Evolutionary conservation across 2,113 vertebrate genomes (phyloP).

Genomic region (Conger conger): DNA sequence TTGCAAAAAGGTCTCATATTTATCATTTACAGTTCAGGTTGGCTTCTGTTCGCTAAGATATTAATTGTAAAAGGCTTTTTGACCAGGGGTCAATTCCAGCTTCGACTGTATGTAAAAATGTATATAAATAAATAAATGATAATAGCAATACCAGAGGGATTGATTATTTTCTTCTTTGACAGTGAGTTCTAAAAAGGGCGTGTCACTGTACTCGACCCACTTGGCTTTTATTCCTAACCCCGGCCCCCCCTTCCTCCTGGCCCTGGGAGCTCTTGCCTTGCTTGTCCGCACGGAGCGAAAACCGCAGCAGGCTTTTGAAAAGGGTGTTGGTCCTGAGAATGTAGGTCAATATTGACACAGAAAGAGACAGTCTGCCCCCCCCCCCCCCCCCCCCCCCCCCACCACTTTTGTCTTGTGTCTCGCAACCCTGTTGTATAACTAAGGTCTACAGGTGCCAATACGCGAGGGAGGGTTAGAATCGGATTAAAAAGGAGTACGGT

Average conservation of each 20-base stretch:
- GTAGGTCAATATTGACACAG: slow-evolving; percentile 42
- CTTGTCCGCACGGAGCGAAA: background rate
- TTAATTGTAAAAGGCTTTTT: too few species aligned
- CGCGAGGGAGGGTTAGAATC: background rate
- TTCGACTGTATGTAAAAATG: too few species aligned
- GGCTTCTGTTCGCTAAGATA: too few species aligned
- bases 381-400: too few species aligned
- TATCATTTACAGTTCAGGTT: too few species aligned
- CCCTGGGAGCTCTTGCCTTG: background rate
- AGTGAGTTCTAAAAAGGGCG: background rate
- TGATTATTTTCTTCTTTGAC: background rate
- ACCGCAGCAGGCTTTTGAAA: slow-evolving; percentile 6
- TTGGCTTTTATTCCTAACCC: background rate
- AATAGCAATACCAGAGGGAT: too few species aligned
- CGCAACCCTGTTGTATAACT: background rate
- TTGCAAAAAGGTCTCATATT: too few species aligned
- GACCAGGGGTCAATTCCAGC: too few species aligned
- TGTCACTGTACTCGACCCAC: background rate
- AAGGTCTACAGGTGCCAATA: background rate
- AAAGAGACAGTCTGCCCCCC: slow-evolving; percentile 9
- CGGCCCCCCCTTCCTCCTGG: background rate
- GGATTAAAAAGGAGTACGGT: background rate
- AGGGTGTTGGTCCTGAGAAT: slow-evolving; percentile 30
- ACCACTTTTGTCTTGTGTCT: slow-evolving; percentile 5
- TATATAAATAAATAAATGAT: background rate